Base-by-base conservation (phyloP, 2,888 invertebrate genomes). In the Ophioninae sp. region DNA sequence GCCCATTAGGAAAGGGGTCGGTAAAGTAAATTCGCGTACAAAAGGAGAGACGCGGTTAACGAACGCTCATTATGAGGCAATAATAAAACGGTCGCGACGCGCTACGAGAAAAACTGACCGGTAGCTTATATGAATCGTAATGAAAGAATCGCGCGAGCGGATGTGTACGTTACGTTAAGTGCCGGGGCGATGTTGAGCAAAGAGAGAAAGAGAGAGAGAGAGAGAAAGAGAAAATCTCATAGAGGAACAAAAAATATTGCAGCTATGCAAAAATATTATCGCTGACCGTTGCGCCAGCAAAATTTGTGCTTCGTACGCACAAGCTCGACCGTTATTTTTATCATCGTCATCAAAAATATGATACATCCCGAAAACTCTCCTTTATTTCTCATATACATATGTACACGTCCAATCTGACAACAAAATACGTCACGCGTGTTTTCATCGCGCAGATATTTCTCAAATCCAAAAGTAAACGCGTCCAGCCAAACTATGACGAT, bases 1-100 rank as follows among this genome's bases (percentile, higher is more conserved):
- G n/a, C 59, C 1, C 59, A 13, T 5, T 13, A 13, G 50, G 10
- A 10, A 50, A 13, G 50, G 10, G 50, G 2, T 13, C 50, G 39
- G 37, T 3, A 50, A 56, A 65, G 57, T 56, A 64, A 56, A 39
- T 56, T 77, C 44, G 59, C 23, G 50, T 41, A 62, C 73, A 67
- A 44, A 62, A n/a, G 44, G 20, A 20, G 67, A 70, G 65, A 76
- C 67, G 30, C 82, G 82, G 74, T 74, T 79, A 65, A 74, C 80
- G 80, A 69, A 80, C 75, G 75, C 62, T 68, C 56, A 57, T 80
- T 74, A 80, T 80, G 74, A 75, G 64, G 56, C 75, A 70, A 61
- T 73, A 78, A 73, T 59, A 30, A 62, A 74, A 75, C 74, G 61
- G 30, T 57, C 37, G 10, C 69, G 23, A 59, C n/a, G 21, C 41